These are phyloP conservation scores for Sturnira hondurensis DNA, from an alignment of 2,113 vertebrate species.

Conservation along the genomic window DNA sequence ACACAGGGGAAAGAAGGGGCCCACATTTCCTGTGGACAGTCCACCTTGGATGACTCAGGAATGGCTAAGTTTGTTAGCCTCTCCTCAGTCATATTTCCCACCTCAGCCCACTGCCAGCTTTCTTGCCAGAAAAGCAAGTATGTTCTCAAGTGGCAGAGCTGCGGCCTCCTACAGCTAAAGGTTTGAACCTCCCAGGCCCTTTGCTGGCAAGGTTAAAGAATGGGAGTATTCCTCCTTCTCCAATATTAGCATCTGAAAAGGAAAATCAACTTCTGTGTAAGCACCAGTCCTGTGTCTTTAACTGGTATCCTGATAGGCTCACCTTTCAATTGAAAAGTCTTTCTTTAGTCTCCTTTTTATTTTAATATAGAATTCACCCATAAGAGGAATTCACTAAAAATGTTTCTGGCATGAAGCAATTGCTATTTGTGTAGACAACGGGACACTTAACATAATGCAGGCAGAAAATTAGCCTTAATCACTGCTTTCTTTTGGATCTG, in stretches of 20 bases:
- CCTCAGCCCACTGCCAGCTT: neutral
- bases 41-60: neutral
- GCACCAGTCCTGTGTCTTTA: neutral
- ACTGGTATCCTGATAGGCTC: neutral
- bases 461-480: conserved; percentile 83
- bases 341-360: neutral
- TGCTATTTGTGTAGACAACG: conserved; percentile 72
- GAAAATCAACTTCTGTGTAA: neutral
- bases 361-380: conserved; percentile 45
- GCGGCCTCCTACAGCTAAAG: neutral
- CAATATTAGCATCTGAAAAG: neutral
- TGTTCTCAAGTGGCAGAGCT: neutral
- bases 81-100: neutral
- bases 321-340: conserved; percentile 55
- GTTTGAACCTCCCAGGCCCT: neutral
- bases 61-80: neutral
- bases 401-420: conserved; percentile 63
- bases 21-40: neutral
- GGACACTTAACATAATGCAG: conserved; percentile 72
- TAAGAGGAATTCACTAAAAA: conserved; percentile 67
- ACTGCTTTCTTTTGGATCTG: conserved; percentile 62
- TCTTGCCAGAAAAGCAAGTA: neutral
- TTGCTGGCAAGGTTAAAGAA: neutral
- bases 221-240: neutral
- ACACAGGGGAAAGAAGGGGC: neutral